A percentile compares a stretch with the other conserved stretches of the same genome.
Evolutionary conservation across 2,113 vertebrate species (phyloP).

Genomic region (Corydoras maculifer): DNA sequence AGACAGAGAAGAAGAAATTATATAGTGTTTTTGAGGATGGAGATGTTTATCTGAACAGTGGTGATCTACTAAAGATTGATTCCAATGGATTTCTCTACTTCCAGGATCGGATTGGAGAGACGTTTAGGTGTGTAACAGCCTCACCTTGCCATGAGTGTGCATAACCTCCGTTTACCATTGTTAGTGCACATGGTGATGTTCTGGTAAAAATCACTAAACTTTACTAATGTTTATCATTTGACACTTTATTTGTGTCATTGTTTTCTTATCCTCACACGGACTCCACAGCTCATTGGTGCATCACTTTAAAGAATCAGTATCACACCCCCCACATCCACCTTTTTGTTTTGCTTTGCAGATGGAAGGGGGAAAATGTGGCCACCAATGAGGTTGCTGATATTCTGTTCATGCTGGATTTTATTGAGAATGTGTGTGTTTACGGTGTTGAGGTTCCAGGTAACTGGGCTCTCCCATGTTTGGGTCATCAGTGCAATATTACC

Average conservation of each 20-base stretch:
- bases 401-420: conserved; percentile 54
- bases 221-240: no score
- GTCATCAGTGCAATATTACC: not conserved
- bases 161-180: no score
- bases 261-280: no score
- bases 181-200: no score
- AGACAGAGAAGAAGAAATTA: conserved; percentile 69
- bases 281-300: no score
- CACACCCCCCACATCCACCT: not conserved
- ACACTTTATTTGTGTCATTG: no score
- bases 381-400: conserved; percentile 74
- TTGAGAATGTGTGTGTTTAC: conserved; percentile 75
- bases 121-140: conserved; percentile 62
- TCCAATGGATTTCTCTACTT: conserved; percentile 66
- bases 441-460: conserved; percentile 75
- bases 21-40: conserved; percentile 68
- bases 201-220: no score
- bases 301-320: no score
- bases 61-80: conserved; percentile 66
- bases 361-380: conserved; percentile 86
- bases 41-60: conserved; percentile 60
- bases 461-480: not conserved
- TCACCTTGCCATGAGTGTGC: not conserved
- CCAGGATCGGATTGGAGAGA: conserved; percentile 72
- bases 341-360: conserved; percentile 57